A percentile compares a stretch with the other conserved stretches of the same genome.
These are phyloP conservation scores for Cosmia trapezina DNA, from an alignment of 2,888 invertebrate genomes.

Conservation along the genomic window DNA sequence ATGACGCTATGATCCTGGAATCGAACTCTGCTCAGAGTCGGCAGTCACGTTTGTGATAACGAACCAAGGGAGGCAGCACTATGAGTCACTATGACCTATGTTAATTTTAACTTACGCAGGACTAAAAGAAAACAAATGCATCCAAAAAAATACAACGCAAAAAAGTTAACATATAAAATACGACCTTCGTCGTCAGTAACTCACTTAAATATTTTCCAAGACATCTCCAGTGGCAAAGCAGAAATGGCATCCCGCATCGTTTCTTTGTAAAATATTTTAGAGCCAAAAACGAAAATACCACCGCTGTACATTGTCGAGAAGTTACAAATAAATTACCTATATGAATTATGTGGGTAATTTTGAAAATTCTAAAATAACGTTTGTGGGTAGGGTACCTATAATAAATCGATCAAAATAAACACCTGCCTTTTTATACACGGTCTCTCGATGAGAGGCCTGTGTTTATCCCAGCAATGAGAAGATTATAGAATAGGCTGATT, in stretches of 20 bases:
- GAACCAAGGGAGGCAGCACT: not conserved
- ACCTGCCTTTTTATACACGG: not conserved
- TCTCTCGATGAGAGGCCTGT: not conserved
- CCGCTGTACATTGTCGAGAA: constrained; percentile 71
- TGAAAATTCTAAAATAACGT: not conserved
- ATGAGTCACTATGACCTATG: not conserved
- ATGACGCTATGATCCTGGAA: not conserved
- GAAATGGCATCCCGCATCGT: constrained; percentile 78
- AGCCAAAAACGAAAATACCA: constrained; percentile 84
- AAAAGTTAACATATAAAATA: constrained; percentile 54
- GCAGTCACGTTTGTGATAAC: not conserved
- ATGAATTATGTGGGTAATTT: constrained; percentile 47
- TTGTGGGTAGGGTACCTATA: constrained; percentile 12
- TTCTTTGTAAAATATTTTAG: constrained; percentile 76
- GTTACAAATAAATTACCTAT: constrained; percentile 36
- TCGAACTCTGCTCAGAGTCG: not conserved
- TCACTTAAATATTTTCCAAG: constrained; percentile 88
- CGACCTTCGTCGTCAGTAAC: constrained; percentile 66
- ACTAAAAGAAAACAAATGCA: not conserved
- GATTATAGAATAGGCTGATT: not conserved
- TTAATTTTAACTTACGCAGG: no score
- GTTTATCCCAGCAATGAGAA: not conserved
- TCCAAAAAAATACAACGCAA: not conserved
- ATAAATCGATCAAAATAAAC: not conserved
- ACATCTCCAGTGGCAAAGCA: constrained; percentile 83